Evolutionary conservation across 2,888 invertebrate genomes (phyloP).

Genomic region (Eupeodes latifasciatus): DNA sequence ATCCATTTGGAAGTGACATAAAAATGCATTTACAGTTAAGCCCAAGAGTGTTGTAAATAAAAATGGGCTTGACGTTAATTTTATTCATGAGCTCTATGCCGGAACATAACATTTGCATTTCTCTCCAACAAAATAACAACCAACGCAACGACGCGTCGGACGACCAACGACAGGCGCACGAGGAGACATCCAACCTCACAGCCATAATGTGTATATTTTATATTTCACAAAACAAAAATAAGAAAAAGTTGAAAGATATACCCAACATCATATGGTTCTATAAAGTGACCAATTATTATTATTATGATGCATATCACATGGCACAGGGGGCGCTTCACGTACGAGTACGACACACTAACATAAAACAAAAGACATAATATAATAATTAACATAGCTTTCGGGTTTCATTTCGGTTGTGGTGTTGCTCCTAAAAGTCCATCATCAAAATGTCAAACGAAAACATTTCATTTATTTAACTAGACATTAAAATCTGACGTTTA

Average conservation of each 20-base stretch:
- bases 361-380: slow-evolving; percentile 25
- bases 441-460: slow-evolving; percentile 65
- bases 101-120: slow-evolving; percentile 62
- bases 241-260: not conserved
- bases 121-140: not conserved
- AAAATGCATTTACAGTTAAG: slow-evolving; percentile 70
- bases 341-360: not conserved
- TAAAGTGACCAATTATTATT: slow-evolving; percentile 65
- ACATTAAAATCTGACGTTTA: slow-evolving; percentile 57
- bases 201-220: not conserved
- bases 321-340: slow-evolving; percentile 18
- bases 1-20: slow-evolving; percentile 71
- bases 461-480: slow-evolving; percentile 57
- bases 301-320: slow-evolving; percentile 51
- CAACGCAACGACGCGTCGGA: too few relatives aligned
- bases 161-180: too few relatives aligned
- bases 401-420: not conserved
- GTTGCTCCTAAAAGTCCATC: slow-evolving; percentile 48
- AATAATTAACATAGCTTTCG: slow-evolving; percentile 52
- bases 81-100: slow-evolving; percentile 64
- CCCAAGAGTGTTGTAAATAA: slow-evolving; percentile 56
- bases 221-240: not conserved
- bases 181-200: not conserved
- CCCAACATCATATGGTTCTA: slow-evolving; percentile 3
- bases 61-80: slow-evolving; percentile 57